Base-by-base conservation (phyloP, 2,888 invertebrate genomes). In the Amiota communis region DNA sequence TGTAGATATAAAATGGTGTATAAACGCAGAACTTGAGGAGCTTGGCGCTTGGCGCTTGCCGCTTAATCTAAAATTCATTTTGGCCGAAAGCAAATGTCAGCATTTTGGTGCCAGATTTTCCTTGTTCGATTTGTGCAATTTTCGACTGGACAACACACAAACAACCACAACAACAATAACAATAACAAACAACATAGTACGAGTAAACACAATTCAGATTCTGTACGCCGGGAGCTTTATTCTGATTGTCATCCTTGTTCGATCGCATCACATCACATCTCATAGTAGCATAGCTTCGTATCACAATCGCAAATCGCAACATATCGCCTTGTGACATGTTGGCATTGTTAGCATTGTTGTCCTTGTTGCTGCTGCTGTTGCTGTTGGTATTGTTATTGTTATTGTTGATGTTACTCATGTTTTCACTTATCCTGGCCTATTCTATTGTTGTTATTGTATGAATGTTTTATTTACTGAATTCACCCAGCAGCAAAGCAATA, bases 111-210 rank as follows among this genome's bases (percentile, higher is more conserved):
- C 36, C 10, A 70, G 48, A 56, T 71, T 51, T 68, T 59, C 72
- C 51, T 65, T 71, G 61, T 71, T 71, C 61, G 47, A 61, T 51
- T 15, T 15, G 36, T 17, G 23, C 46, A n/a, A 23, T 51, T 61
- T 51, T 51, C 67, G 23, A 68, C n/a, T 68, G 67, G 67, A 23
- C 51, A 68, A 13, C 47, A 48, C 12, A 8, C 12, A 65, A 65
- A 15, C 63, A 13, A 36, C 47, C 49, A 23, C 23, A n/a, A 51
- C 20, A 67, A 67, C 49, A 48, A 49, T 68, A 36, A 51, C 23
- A 53, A 68, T 53, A 68, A 23, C 20, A 53, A 12, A 63, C 12
- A 63, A 63, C 72, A 77, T 77, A n/a, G n/a, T n/a, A 79, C 79
- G 79, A 76, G 75, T 79, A 63, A 36, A 46, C 17, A 46, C 23